Conservation (phyloP, 2,888 invertebrate species). For the Rutpela maculata region DNA sequence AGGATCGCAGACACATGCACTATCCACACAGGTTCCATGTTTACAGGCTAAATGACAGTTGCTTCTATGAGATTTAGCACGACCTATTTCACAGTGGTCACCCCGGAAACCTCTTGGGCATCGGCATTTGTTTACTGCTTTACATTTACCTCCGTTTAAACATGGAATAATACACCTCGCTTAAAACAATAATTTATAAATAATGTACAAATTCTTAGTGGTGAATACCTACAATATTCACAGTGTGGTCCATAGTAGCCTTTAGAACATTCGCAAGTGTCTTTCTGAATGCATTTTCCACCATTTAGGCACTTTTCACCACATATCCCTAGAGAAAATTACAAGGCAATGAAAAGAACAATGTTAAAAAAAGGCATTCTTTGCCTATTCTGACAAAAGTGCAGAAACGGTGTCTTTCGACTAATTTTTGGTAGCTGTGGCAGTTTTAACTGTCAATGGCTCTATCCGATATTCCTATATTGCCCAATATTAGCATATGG, state of each 20-base stretch:
- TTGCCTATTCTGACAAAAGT: too few species aligned
- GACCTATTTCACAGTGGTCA: slow-evolving; percentile 93
- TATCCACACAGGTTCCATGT: slow-evolving; percentile 85
- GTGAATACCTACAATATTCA: slow-evolving; percentile 87
- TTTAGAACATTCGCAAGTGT: slow-evolving; percentile 93
- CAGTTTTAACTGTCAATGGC: too few species aligned
- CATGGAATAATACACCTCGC: slow-evolving; percentile 85
- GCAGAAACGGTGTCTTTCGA: too few species aligned
- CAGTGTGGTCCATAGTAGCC: slow-evolving; percentile 93
- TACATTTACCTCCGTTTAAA: slow-evolving; percentile 92
- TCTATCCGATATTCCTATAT: too few species aligned
- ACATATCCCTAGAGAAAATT: slow-evolving; percentile 85
- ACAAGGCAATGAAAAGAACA: background rate
- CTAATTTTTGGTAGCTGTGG: too few species aligned
- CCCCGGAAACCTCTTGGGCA: slow-evolving; percentile 91
- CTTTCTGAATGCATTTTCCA: slow-evolving; percentile 95
- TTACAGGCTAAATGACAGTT: slow-evolving; percentile 85
- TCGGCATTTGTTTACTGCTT: slow-evolving; percentile 91
- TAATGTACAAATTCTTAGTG: slow-evolving; percentile 25
- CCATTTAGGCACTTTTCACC: slow-evolving; percentile 93
- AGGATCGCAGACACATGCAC: slow-evolving; percentile 86
- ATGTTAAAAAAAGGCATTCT: background rate
- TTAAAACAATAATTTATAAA: slow-evolving; percentile 50
- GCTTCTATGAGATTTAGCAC: slow-evolving; percentile 80
- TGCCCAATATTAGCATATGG: too few species aligned